Percentiles rank a stretch among this genome's conserved stretches.
Conservation (phyloP, 1,140 invertebrate species). For the Eubasilissa regina region DNA sequence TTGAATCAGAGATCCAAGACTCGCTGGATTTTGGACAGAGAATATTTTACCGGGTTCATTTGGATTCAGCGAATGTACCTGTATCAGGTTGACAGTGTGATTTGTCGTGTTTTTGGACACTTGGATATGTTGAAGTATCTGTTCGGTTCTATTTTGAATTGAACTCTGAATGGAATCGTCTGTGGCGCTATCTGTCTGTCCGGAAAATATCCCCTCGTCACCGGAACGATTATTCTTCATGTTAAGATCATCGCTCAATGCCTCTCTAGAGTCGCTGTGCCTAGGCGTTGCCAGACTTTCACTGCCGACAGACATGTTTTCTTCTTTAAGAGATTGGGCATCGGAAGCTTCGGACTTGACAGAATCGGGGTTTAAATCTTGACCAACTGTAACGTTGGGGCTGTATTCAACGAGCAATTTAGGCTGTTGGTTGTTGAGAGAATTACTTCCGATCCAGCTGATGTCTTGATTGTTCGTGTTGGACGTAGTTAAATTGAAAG, state of each 20-base stretch:
- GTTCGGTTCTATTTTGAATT: constrained; percentile 30
- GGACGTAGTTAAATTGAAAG: constrained; percentile 66
- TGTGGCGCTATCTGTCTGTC: constrained; percentile 34
- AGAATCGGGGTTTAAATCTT: constrained; percentile 51
- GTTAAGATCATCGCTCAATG: constrained; percentile 44
- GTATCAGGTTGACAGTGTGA: constrained; percentile 56
- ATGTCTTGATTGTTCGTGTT: constrained; percentile 63
- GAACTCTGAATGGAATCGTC: constrained; percentile 43
- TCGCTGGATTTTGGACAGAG: constrained; percentile 53
- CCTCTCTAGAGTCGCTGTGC: constrained; percentile 43
- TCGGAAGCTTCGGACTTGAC: constrained; percentile 55
- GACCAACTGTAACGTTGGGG: constrained; percentile 39
- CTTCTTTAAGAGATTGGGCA: constrained; percentile 53
- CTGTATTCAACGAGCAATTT: constrained; percentile 56
- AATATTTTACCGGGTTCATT: constrained; percentile 55
- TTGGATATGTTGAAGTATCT: constrained; percentile 50
- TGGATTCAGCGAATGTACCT: constrained; percentile 56
- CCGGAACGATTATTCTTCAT: constrained; percentile 37
- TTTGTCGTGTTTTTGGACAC: constrained; percentile 50
- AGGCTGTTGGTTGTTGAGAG: constrained; percentile 47
- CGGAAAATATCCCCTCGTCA: constrained; percentile 52
- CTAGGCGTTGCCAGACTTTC: constrained; percentile 47
- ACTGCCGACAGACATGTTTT: constrained; percentile 49
- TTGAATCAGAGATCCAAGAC: constrained; percentile 51
- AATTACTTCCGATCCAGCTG: constrained; percentile 45